These are phyloP conservation scores for Trichogramma pretiosum DNA, from an alignment of 1,140 invertebrate species.

Conservation along the genomic window DNA sequence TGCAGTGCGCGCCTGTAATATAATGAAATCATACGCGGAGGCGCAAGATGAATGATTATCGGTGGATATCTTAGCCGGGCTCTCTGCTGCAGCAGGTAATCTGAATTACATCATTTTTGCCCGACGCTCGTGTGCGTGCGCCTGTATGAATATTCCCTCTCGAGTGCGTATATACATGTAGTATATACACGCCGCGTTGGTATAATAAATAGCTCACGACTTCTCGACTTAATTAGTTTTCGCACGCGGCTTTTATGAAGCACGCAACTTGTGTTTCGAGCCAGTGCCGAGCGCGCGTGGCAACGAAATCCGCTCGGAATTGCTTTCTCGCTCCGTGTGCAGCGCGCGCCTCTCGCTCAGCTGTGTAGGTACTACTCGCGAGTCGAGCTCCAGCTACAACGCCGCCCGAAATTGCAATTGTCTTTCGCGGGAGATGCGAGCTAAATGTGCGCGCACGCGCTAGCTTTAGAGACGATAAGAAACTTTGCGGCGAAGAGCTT, in stretches of 20 bases:
- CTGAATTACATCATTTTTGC: too few relatives aligned
- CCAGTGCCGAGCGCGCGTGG: not conserved
- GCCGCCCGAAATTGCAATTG: slow-evolving; percentile 12
- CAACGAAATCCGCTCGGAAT: not conserved
- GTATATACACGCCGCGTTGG: not conserved
- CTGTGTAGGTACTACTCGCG: too few relatives aligned
- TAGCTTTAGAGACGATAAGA: not conserved
- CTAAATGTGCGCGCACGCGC: not conserved
- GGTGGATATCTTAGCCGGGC: too few relatives aligned
- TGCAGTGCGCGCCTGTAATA: not conserved
- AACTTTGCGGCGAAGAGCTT: slow-evolving; percentile 2
- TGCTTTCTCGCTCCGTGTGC: not conserved
- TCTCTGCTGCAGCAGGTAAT: too few relatives aligned
- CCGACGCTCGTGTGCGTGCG: too few relatives aligned
- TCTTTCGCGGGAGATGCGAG: not conserved
- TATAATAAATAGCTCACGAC: not conserved
- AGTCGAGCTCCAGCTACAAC: too few relatives aligned
- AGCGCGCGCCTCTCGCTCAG: too few relatives aligned
- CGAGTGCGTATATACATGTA: too few relatives aligned
- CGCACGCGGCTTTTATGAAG: not conserved
- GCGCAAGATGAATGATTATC: slow-evolving; percentile 7
- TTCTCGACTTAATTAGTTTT: slow-evolving; percentile 11
- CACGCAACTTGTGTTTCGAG: not conserved
- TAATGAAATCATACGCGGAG: not conserved
- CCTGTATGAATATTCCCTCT: too few relatives aligned